Percentiles rank a stretch among this genome's conserved stretches.
Conservation (phyloP, 2,113 vertebrate genomes). For the Sylvicapra grimmia region DNA sequence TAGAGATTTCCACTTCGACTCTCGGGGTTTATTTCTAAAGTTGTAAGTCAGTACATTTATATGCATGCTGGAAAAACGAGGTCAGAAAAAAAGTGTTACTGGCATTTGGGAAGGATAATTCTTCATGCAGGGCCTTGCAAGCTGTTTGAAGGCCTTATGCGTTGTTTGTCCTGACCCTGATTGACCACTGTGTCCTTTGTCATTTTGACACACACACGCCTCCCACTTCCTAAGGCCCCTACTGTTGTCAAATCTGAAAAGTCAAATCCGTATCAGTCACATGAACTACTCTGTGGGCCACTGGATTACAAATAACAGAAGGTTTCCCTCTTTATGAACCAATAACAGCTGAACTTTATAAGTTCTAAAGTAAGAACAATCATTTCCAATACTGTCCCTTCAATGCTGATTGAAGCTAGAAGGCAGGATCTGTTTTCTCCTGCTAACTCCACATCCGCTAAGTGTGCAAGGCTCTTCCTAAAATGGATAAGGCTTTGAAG, state of each 20-base stretch:
- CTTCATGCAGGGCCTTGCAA: neutral
- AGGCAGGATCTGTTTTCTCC: too few relatives aligned
- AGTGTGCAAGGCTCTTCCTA: neutral
- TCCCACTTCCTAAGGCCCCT: neutral
- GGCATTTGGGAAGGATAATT: neutral
- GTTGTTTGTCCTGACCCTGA: neutral
- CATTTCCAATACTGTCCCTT: neutral
- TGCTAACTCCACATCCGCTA: neutral
- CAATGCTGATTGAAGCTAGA: neutral
- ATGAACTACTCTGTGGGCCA: neutral
- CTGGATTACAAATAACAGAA: neutral
- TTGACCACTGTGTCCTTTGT: rapidly evolving
- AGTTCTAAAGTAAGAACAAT: neutral
- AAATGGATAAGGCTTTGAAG: neutral
- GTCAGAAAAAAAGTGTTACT: neutral
- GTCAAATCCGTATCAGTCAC: neutral
- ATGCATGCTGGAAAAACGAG: neutral
- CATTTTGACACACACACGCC: neutral
- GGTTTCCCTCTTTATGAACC: neutral
- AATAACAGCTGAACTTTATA: neutral
- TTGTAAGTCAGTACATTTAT: neutral
- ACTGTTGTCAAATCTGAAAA: neutral
- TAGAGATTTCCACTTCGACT: neutral
- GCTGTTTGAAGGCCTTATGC: neutral
- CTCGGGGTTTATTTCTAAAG: neutral